Base-by-base conservation (phyloP, 2,888 invertebrate species). In the Coleophora flavipennella region DNA sequence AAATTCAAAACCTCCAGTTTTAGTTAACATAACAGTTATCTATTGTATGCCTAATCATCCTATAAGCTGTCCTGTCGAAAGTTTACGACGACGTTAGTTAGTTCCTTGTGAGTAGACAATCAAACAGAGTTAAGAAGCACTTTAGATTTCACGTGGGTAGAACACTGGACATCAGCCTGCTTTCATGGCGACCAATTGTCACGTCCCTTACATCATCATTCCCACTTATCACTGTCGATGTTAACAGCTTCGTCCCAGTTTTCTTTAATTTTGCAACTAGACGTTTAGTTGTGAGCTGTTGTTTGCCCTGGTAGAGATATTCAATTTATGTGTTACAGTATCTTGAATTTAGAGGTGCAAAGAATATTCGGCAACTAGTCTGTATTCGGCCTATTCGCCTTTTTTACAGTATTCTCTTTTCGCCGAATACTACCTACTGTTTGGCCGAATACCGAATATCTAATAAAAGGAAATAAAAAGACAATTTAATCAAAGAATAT, bases 221-320 rank as follows among this genome's bases (percentile, higher is more conserved):
- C 39, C 25, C 49, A 51, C 49, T 32, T 41, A 20, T 33, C 35
- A 41, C 45, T 45, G 40, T 49, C 42, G 26, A 35, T 28, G 29
- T 48, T 48, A 50, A 53, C 44, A 39, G 46, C 40, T 44, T 41
- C 35, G 50, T 36, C 37, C 53, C 36, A 51, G 36, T 51, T 51
- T 47, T 3, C 20, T 20, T 20, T 20, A 3, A 20, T 20, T n/a
- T 31, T n/a, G 10, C 31, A 31, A 11, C 31, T 11, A n/a, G 31
- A 3, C 11, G 7, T 31, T 11, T 31, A 3, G 8, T 31, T 11
- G 8, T 8, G 10, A 31, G 11, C 3, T 31, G 31, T n/a, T 31
- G 8, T 31, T 31, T 31, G 31, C 11, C 28, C 8, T 28, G 28
- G 28, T 28, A 28, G 28, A 28, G 28, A 9, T 36, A n/a, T n/a